Evolutionary conservation across 1,140 invertebrate species (phyloP), one percentile per base, ranked within the genome.

Genomic region (Aricia agestis): DNA sequence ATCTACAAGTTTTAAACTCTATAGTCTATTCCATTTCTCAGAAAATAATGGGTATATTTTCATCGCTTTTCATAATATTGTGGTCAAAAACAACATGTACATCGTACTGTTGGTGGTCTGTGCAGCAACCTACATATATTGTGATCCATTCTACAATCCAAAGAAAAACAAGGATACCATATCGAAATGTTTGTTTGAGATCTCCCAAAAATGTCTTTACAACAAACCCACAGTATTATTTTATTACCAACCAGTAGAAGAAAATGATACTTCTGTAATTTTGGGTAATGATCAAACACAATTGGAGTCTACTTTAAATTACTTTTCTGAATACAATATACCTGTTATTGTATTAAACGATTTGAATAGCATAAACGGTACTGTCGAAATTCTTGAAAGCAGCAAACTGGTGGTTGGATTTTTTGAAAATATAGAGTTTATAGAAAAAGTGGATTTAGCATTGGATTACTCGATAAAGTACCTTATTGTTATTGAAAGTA

Each of bases 381-480:
- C 42, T n/a, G 41, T 67, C 10, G 31, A 67, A 13, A 1, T 72
- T 3, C n/a, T 79, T 66, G 57, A 75, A 36, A 71, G 68, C 19
- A 76, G 72, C 73, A 52, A 78, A 41, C 65, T 85, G 4, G 42
- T 73, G n/a, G 58, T 81, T 13, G 36, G 73, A 68, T 74, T 81
- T 41, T 71, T 71, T 13, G 71, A 77, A 25, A 67, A 73, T 11
- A 79, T 81, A 70, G 65, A 79, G 36, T 31, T 45, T n/a, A 63
- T 78, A 31, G 18, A 10, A 17, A 19, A 71, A 10, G n/a, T 73
- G 52, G 45, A 67, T 32, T 41, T 63, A 3, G 66, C 4, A 5
- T 67, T 78, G 32, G 19, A 77, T n/a, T 61, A 75, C 15, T 70
- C 65, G 4, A 72, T 80, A 3, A 81, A 78, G 75, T 80, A 81